Base-by-base conservation (phyloP, 2,888 invertebrate genomes). In the Yponomeuta malinellus region DNA sequence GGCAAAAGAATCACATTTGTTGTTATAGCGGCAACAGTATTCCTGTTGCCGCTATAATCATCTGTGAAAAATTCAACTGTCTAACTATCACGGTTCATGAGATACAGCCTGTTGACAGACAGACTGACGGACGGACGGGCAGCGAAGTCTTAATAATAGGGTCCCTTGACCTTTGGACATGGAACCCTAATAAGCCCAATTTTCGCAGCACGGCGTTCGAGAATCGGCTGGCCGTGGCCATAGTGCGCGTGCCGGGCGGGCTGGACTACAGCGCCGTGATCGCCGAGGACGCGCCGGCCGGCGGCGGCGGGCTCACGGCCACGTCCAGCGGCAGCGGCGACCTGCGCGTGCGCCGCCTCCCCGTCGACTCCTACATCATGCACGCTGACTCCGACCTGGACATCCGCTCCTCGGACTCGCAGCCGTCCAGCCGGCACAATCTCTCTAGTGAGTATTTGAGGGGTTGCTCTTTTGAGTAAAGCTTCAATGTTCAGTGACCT, bases 151-250 rank as follows among this genome's bases (percentile, higher is more conserved):
- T 23, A 23, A 1, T 23, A 23, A 23, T 23, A 23, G 23, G 23
- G 23, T 23, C 23, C 23, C 23, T 23, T 23, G 1, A 0, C 23
- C 23, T 23, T 23, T 23, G 23, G 23, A 1, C 1, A 23, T 1
- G 23, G 23, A 23, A 4, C 37, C 5, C 3, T 3, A 43, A 43
- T 1, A 43, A 8, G 5, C 43, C 5, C 8, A 43, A 3, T n/a
- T 15, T 10, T 2, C 83, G 65, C 80, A 96, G 98, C 84, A 96
- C 98, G 77, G 97, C 98, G 0, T 98, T 99, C 86, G 98, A 99
- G 79, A 95, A 96, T 80, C 96, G 98, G 69, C 93, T 98, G 79
- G 96, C 98, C 0, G 97, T 99, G 5, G 96, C 97, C 0, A 97
- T 99, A 75, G 88, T 99, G 9, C 95, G 98, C 37, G 93, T 98